Evolutionary conservation across 2,888 invertebrate species (phyloP), one percentile per base, ranked within the genome.

Genomic region (Phalera bucephala): DNA sequence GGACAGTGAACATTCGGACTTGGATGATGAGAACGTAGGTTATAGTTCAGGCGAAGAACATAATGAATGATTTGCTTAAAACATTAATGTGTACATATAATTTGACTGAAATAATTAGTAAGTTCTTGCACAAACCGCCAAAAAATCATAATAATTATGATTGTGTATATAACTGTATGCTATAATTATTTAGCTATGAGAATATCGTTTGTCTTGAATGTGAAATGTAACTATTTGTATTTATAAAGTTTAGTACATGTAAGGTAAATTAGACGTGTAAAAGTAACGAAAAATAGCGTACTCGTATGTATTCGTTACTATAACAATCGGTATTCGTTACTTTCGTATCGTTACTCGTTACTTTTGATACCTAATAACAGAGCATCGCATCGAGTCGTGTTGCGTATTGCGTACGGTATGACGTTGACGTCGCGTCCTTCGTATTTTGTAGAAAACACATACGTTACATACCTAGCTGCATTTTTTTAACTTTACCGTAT

Each of bases 1-100:
- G 27, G 65, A 70, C 17, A 71, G 62, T 53, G 75, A 74, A 25
- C 52, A 66, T 30, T 69, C 64, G 8, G 59, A 77, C 26, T 66
- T 62, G 8, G 69, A 61, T 22, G 70, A 71, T 31, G 71, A 73
- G 31, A 66, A 74, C 43, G 36, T 50, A 44, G 57, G 38, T 36
- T 47, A 70, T 29, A 48, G 38, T 45, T 66, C 66, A 19, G 39
- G 59, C 31, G 67, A 69, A 23, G 69, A 72, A 45, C 58, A 52
- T 28, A 52, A 61, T 32, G 49, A 59, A 22, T 67, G 52, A 52
- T 30, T 36, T 33, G 23, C 32, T 7, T 21, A 12, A 8, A 22
- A 21, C 5, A 14, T 23, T 35, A 27, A 12, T 12, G 5, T 45
- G 38, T 49, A 49, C 32, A 55, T 52, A 47, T 56, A 49, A 52